Conservation (phyloP, 1,140 invertebrate species). For the Lepidurus couesii region DNA sequence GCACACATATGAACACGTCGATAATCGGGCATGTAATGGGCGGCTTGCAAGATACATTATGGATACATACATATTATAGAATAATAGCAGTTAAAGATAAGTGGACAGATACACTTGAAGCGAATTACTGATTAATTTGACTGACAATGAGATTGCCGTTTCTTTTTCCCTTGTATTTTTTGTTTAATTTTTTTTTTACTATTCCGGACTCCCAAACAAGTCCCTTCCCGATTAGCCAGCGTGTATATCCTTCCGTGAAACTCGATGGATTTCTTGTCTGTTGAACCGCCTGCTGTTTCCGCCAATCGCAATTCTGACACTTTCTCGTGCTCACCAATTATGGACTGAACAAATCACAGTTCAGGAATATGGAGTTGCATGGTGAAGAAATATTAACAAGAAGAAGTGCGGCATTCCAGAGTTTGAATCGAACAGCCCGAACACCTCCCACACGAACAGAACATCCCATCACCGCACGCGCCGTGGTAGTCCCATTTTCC, state of each 20-base stretch:
- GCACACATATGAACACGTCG: not conserved
- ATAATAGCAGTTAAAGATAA: not conserved
- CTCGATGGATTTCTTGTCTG: not conserved
- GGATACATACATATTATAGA: constrained; percentile 7
- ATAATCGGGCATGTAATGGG: not conserved
- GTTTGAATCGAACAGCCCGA: constrained; percentile 48
- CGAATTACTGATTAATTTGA: constrained; percentile 16
- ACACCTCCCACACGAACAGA: constrained; percentile 49
- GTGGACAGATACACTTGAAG: not conserved
- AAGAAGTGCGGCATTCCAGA: constrained; percentile 43
- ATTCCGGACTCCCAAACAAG: not conserved
- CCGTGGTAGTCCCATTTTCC: constrained; percentile 33
- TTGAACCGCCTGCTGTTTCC: not conserved
- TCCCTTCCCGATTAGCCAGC: not conserved
- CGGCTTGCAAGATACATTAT: not conserved
- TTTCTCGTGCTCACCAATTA: not conserved
- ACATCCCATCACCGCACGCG: constrained; percentile 50
- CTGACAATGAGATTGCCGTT: constrained; percentile 13
- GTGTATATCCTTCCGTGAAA: too few relatives aligned
- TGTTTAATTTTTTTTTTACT: not conserved
- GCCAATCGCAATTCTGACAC: not conserved
- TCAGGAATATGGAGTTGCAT: constrained; percentile 34
- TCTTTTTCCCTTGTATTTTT: not conserved
- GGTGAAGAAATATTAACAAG: constrained; percentile 28
- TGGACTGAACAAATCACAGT: constrained; percentile 10